These are phyloP conservation scores for Lasaia peninsularis DNA, from an alignment of 1,140 invertebrate genomes.

Conservation along the genomic window DNA sequence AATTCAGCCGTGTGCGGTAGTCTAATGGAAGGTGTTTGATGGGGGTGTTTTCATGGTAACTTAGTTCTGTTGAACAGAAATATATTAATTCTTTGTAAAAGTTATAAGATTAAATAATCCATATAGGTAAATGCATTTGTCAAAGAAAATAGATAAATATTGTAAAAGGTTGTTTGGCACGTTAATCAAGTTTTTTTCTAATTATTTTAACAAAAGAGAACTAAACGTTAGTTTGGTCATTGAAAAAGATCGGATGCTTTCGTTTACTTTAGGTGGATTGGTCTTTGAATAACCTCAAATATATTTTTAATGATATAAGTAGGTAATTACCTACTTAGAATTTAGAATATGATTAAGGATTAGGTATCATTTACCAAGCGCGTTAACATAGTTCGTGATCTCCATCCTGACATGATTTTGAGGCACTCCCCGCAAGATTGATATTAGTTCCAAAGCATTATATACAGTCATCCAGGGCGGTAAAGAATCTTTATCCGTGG, in stretches of 20 bases:
- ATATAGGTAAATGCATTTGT: no score
- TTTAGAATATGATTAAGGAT: neutral
- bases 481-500: slow-evolving; percentile 31
- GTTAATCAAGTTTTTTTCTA: no score
- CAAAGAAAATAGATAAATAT: no score
- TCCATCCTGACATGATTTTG: slow-evolving; percentile 25
- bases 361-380: slow-evolving; percentile 14
- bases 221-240: no score
- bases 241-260: no score
- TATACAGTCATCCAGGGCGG: slow-evolving; percentile 54
- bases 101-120: no score
- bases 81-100: no score
- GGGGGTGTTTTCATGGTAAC: slow-evolving; percentile 23
- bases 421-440: slow-evolving; percentile 47
- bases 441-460: slow-evolving; percentile 43
- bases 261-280: neutral
- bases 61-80: slow-evolving; percentile 32
- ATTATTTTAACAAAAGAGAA: no score
- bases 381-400: slow-evolving; percentile 40
- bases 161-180: no score
- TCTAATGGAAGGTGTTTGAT: slow-evolving; percentile 29
- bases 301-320: neutral
- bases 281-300: neutral
- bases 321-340: neutral
- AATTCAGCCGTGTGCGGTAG: slow-evolving; percentile 40